phyloP scores from a whole-genome alignment of 2,113 vertebrate species.

The Polypterus bichir region DNA sequence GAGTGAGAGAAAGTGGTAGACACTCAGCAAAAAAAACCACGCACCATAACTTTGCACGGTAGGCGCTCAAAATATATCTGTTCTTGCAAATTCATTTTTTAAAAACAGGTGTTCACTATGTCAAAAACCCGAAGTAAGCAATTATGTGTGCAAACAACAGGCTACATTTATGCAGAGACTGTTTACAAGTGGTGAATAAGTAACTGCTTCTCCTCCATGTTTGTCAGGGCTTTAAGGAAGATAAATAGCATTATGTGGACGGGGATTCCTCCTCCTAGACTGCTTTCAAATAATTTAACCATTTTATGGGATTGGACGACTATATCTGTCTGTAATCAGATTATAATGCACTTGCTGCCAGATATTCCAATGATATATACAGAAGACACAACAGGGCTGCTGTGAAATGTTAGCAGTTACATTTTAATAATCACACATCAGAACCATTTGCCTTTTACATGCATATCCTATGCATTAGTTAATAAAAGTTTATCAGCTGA shows the following conservation, averaged over 20 bases:
- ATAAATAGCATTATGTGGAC: neutral
- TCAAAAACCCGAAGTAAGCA: neutral
- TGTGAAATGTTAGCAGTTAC: too few relatives aligned
- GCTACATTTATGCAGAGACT: neutral
- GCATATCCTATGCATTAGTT: too few relatives aligned
- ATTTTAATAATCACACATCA: too few relatives aligned
- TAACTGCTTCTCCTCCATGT: neutral
- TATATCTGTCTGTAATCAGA: neutral
- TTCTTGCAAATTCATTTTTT: neutral
- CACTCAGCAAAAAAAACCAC: too few relatives aligned
- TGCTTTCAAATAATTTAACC: neutral
- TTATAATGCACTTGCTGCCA: too few relatives aligned
- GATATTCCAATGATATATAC: too few relatives aligned
- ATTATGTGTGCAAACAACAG: neutral
- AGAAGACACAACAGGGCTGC: too few relatives aligned
- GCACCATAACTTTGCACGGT: too few relatives aligned
- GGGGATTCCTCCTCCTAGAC: neutral
- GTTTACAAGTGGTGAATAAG: neutral
- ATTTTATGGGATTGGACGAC: neutral
- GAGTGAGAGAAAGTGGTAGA: too few relatives aligned
- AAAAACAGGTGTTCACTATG: neutral
- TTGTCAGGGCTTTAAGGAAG: neutral
- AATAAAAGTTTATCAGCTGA: too few relatives aligned
- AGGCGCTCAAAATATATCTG: too few relatives aligned
- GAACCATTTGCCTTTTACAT: too few relatives aligned